Evolutionary conservation across 2,888 invertebrate genomes (phyloP).

Genomic region (Xestia rhomboidea): DNA sequence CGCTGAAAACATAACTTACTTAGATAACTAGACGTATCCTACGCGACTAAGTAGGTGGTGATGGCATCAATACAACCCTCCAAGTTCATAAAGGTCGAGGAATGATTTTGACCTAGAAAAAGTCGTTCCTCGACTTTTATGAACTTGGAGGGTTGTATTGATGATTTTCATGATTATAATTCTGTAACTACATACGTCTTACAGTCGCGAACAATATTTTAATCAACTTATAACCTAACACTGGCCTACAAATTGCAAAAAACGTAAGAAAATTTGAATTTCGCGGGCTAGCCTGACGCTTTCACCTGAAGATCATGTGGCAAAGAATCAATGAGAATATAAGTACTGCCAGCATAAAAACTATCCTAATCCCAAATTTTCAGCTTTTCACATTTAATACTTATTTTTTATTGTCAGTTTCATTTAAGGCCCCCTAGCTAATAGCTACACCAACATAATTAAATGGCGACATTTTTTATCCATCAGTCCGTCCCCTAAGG

Average conservation of each 20-base stretch:
- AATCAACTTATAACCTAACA: too few species aligned
- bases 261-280: too few species aligned
- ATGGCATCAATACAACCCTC: too few species aligned
- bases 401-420: not conserved
- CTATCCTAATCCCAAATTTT: not conserved
- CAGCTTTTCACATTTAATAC: not conserved
- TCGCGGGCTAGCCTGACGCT: too few species aligned
- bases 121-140: too few species aligned
- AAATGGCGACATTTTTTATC: conserved; percentile 73
- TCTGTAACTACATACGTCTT: too few species aligned
- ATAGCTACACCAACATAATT: conserved; percentile 54
- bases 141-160: too few species aligned
- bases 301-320: not conserved
- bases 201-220: too few species aligned
- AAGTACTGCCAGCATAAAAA: not conserved
- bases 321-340: not conserved
- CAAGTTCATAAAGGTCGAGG: too few species aligned
- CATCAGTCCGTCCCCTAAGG: conserved; percentile 70
- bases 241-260: too few species aligned
- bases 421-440: conserved; percentile 16
- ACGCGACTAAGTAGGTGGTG: not conserved
- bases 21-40: not conserved
- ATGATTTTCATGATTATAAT: too few species aligned
- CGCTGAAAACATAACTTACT: not conserved
- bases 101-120: too few species aligned